Evolutionary conservation across 64 coral and sea anemone genomes (phyloP), one percentile per base, ranked within the genome.

Genomic region (Platygyra sinensis): DNA sequence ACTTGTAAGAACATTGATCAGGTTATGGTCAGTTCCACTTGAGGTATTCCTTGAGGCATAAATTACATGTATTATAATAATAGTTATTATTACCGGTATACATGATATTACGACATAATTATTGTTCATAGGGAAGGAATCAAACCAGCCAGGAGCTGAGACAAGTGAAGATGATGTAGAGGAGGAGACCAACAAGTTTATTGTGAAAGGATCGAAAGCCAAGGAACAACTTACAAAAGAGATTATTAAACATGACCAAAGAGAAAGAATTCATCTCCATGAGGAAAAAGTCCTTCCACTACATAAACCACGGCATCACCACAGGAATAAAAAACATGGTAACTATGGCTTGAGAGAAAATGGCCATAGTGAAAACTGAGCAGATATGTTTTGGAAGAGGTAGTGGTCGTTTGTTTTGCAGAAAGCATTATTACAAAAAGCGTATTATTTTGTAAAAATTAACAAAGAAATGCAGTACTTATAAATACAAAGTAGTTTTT

Each of bases 171-270:
- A 54, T 76, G 32, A 85, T 15, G 18, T n/a, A 8, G 60, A 88
- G 60, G 20, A 77, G 20, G 24, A 57, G 11, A 10, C 54, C 54
- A 46, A 72, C 2, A 81, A 85, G 59, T 94, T 89, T 52, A 72
- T 94, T 65, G 87, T 94, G 16, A 77, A 91, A 57, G 93, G 88
- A 25, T 60, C 90, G 38, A 71, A 94, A 74, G 93, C 93, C 2
- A 76, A 91, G 62, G 87, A 87, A 17, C 80, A 87, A 39, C 72
- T 94, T 5, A 90, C 50, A 59, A 78, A 76, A 80, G 81, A 86
- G 49, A 80, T 91, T 13, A 77, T 77, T 59, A 60, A 86, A 27
- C 79, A 86, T 73, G n/a, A 86, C 12, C n/a, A 42, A 7, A 27
- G 30, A 38, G 32, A 46, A 36, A 63, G 42, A 72, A 42, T 17